Evolutionary conservation across 1,140 invertebrate genomes (phyloP), one percentile per base, ranked within the genome.

Genomic region (Pachypeltis micranthus): DNA sequence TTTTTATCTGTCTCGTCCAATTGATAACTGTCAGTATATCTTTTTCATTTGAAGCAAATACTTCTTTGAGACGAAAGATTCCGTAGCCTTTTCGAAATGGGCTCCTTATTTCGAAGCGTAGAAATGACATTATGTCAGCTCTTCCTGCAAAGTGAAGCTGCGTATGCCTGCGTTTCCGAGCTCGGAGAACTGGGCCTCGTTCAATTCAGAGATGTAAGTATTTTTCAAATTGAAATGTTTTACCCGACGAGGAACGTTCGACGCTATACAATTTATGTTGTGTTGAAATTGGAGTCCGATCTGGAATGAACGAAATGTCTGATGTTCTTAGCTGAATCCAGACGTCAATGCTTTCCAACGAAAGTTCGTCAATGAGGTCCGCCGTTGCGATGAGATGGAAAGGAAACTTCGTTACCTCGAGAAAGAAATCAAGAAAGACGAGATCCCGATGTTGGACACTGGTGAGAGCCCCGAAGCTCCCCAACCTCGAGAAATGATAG

Each of bases 381-480:
- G 92, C 14, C 83, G 93, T 1, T 95, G 93, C 73, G 92, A 96
- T 78, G 93, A 96, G 77, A 95, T 96, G 92, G 93, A 96, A 76
- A 80, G 93, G 28, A 95, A 95, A 74, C 77, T 96, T 31, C 85
- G 93, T 7, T 99, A 96, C 73, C 75, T 99, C 70, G 96, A 99
- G 74, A 96, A 95, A 72, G 96, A 99, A 78, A 97, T 99, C 66
- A 91, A 93, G 67, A 97, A 96, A 70, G 96, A 99, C 78, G 89
- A 84, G 3, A 96, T 99, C 66, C 92, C 92, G 0, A 96, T 98
- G 87, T 73, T 96, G 73, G 95, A 98, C 70, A 93, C 93, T 1
- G 94, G 93, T 1, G 96, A 99, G 73, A 97, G 93, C 74, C 96
- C 96, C 0, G 95, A 98, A 75, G 96, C 96, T 10, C 96, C 96